Conservation (phyloP, 2,888 invertebrate species). For the Acanthosepion pharaonis region DNA sequence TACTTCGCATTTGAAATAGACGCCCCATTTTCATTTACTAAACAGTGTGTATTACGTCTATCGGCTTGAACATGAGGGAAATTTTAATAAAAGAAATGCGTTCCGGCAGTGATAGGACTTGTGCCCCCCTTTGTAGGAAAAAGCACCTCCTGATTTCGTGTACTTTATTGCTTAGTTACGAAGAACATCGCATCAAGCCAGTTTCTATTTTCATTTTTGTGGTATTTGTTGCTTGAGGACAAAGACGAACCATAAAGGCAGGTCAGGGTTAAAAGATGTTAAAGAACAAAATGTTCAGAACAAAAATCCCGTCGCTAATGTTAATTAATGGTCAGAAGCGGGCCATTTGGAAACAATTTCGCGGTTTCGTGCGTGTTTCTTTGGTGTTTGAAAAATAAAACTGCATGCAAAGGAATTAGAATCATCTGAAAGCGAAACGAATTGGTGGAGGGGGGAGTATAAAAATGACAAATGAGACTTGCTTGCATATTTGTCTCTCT, state of each 20-base stretch:
- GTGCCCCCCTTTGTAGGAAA: too few relatives aligned
- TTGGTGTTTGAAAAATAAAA: background rate
- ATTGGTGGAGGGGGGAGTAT: background rate
- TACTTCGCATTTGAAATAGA: too few relatives aligned
- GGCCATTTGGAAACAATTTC: background rate
- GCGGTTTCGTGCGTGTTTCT: background rate
- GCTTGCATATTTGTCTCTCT: background rate
- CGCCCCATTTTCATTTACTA: too few relatives aligned
- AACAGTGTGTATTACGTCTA: too few relatives aligned
- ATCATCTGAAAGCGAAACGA: background rate
- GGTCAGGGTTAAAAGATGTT: background rate
- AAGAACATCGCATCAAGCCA: too few relatives aligned
- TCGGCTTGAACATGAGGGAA: too few relatives aligned
- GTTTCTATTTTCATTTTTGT: too few relatives aligned
- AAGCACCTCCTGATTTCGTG: too few relatives aligned
- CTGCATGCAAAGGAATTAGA: background rate
- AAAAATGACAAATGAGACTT: background rate
- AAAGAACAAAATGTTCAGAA: background rate
- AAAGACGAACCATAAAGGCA: background rate
- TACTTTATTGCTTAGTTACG: too few relatives aligned
- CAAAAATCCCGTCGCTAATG: background rate
- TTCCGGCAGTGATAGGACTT: too few relatives aligned
- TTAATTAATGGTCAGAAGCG: background rate
- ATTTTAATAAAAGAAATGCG: too few relatives aligned
- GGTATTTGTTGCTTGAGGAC: background rate